Evolutionary conservation across 2,888 invertebrate species (phyloP).

Genomic region (Odontomyia ornata): DNA sequence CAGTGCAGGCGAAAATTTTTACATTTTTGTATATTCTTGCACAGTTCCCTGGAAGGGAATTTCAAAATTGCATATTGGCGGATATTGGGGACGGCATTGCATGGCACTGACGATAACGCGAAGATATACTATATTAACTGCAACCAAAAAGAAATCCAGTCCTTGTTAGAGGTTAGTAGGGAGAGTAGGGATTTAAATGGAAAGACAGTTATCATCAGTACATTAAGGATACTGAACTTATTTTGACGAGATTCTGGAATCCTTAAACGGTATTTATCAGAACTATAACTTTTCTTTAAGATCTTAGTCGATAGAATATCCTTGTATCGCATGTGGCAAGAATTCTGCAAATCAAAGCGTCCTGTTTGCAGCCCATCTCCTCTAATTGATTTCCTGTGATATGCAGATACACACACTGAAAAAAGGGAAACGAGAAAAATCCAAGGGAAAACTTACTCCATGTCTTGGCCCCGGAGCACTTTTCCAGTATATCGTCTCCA

Average conservation of each 20-base stretch:
- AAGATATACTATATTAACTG: not conserved
- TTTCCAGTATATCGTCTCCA: slow-evolving; percentile 15
- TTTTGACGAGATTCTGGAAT: too few species aligned
- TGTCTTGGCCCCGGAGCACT: slow-evolving; percentile 43
- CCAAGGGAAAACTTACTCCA: slow-evolving; percentile 42
- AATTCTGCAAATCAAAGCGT: not conserved
- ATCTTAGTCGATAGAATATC: too few species aligned
- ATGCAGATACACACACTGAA: slow-evolving; percentile 41
- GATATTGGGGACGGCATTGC: slow-evolving; percentile 40
- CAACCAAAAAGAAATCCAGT: slow-evolving; percentile 8
- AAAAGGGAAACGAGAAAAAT: slow-evolving; percentile 34
- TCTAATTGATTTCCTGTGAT: slow-evolving; percentile 9
- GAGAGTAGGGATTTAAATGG: too few species aligned
- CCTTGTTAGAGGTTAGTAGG: not conserved
- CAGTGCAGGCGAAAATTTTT: slow-evolving; percentile 33
- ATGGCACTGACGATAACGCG: slow-evolving; percentile 11
- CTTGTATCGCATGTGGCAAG: too few species aligned
- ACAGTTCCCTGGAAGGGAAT: slow-evolving; percentile 45
- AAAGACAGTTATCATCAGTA: not conserved
- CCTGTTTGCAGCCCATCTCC: not conserved
- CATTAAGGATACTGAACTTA: too few species aligned
- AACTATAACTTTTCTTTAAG: too few species aligned
- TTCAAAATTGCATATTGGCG: slow-evolving; percentile 48
- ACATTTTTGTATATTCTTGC: slow-evolving; percentile 41
- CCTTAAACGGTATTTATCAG: too few species aligned